Evolutionary conservation across 2,888 invertebrate genomes (phyloP).

Genomic region (Mylabris sibirica): DNA sequence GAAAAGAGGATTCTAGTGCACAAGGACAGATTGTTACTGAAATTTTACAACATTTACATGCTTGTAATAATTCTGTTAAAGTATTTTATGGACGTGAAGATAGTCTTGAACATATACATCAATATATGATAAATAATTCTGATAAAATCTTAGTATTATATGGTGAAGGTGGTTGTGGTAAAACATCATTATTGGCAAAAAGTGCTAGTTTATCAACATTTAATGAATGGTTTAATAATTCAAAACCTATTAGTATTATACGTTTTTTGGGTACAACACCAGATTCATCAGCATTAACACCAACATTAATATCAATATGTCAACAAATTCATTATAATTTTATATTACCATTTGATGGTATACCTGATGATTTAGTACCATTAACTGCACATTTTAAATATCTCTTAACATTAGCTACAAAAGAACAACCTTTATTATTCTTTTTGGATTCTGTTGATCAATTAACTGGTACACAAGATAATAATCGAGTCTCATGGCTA

Average conservation of each 20-base stretch:
- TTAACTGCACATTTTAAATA: slow-evolving; percentile 96
- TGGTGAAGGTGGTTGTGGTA: slow-evolving; percentile 97
- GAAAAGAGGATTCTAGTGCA: slow-evolving; percentile 93
- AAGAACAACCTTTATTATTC: slow-evolving; percentile 85
- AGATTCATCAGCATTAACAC: slow-evolving; percentile 93
- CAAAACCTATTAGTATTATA: slow-evolving; percentile 85
- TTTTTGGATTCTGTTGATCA: slow-evolving; percentile 98
- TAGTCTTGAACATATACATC: slow-evolving; percentile 79
- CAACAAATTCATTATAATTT: slow-evolving; percentile 93
- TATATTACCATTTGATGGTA: slow-evolving; percentile 88
- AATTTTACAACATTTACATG: slow-evolving; percentile 93
- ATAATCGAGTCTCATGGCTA: slow-evolving; percentile 95
- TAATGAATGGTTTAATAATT: slow-evolving; percentile 75
- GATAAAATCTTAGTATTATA: slow-evolving; percentile 91
- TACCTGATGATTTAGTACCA: slow-evolving; percentile 95
- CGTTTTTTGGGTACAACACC: slow-evolving; percentile 97
- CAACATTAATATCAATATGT: slow-evolving; percentile 93
- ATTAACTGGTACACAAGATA: slow-evolving; percentile 91
- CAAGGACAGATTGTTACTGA: slow-evolving; percentile 94
- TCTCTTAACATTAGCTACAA: slow-evolving; percentile 81
- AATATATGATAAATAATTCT: slow-evolving; percentile 83
- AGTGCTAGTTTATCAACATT: slow-evolving; percentile 81
- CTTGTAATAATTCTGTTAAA: slow-evolving; percentile 91
- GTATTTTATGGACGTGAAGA: slow-evolving; percentile 94
- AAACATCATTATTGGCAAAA: slow-evolving; percentile 94